These are phyloP conservation scores for Dolichallabes microphthalmus DNA, from an alignment of 2,113 vertebrate species.

Conservation along the genomic window DNA sequence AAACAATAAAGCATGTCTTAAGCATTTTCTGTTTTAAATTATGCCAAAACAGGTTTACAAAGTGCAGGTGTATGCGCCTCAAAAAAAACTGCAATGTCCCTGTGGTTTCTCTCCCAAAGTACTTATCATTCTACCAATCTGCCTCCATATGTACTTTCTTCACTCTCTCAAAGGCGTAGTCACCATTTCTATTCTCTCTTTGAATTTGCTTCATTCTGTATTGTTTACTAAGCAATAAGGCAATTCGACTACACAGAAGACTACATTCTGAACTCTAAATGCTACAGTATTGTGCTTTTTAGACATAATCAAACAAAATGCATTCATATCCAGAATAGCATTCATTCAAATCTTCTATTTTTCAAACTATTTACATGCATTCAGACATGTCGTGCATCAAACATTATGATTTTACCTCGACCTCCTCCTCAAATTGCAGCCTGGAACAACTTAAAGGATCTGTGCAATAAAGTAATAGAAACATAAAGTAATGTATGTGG, in stretches of 20 bases:
- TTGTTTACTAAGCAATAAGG: neutral
- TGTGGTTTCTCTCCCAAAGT: conserved; percentile 24
- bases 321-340: neutral
- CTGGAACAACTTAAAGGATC: neutral
- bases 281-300: neutral
- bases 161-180: conserved; percentile 22
- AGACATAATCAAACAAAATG: neutral
- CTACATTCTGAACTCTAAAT: neutral
- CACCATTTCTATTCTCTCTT: neutral
- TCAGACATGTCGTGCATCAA: neutral
- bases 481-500: neutral
- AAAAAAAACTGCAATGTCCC: conserved; percentile 3
- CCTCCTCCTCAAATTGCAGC: neutral
- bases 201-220: neutral
- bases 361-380: neutral
- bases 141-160: neutral
- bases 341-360: neutral
- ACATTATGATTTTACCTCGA: neutral
- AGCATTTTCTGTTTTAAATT: neutral
- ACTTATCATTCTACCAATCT: conserved; percentile 27
- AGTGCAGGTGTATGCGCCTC: conserved; percentile 36
- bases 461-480: neutral
- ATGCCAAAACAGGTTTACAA: conserved; percentile 3
- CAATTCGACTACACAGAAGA: neutral
- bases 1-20: neutral